Evolutionary conservation across 2,113 vertebrate genomes (phyloP).

Genomic region (Lutjanus erythropterus): DNA sequence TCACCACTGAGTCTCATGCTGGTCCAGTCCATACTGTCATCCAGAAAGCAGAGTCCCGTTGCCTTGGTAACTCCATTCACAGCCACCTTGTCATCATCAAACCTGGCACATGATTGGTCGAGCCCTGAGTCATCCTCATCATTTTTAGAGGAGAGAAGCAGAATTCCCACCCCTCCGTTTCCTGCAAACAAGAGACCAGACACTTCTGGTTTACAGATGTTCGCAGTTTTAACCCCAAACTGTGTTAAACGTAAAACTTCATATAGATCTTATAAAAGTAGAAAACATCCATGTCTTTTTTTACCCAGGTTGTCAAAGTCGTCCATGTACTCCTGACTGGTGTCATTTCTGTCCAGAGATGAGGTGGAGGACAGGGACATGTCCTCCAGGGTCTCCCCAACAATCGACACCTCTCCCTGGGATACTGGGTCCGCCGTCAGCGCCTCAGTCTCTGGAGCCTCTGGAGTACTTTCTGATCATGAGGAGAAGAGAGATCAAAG

Average conservation of each 20-base stretch:
- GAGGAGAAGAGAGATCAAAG: background rate
- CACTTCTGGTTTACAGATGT: background rate
- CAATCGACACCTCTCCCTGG: conserved; percentile 77
- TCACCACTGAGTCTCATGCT: conserved; percentile 68
- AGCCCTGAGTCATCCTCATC: conserved; percentile 72
- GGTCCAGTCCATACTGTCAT: conserved; percentile 79
- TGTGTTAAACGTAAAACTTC: too few species aligned
- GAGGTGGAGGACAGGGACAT: conserved; percentile 96
- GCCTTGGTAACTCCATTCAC: conserved; percentile 22
- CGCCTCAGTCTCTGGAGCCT: conserved; percentile 44
- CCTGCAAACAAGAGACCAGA: conserved; percentile 35
- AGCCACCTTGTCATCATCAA: conserved; percentile 52
- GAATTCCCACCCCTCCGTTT: conserved; percentile 66
- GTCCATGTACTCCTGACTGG: conserved; percentile 96
- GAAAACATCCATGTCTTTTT: too few species aligned
- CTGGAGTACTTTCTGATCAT: conserved; percentile 32
- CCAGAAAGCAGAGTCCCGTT: conserved; percentile 75
- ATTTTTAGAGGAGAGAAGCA: conserved; percentile 71
- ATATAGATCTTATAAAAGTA: background rate
- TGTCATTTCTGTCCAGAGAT: conserved; percentile 93
- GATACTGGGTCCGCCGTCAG: background rate
- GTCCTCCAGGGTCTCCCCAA: conserved; percentile 92
- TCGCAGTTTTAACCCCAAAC: background rate
- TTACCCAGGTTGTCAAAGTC: conserved; percentile 89
- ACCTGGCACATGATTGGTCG: conserved; percentile 62